Evolutionary conservation across 1,140 invertebrate genomes (phyloP), one percentile per base, ranked within the genome.

Genomic region (Drosophila setifemur): DNA sequence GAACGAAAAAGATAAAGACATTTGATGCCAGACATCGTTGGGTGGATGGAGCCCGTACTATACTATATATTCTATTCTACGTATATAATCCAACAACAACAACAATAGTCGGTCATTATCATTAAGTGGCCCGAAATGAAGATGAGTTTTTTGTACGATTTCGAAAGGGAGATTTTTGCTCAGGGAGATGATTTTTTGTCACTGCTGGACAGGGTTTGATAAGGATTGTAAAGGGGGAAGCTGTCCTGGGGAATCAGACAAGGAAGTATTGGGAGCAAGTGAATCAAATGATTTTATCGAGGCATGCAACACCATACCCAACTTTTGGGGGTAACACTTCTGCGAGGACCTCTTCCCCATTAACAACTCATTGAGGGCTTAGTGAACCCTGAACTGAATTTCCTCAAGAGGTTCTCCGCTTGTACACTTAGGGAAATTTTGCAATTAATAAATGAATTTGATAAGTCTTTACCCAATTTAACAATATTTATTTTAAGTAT

Each of bases 41-140:
- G 19, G 3, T 16, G 28, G 26, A 28, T 47, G 14, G 9, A 11
- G 14, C 7, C 9, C 21, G 35, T 43, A 49, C 16, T 42, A 45
- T 50, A 5, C 12, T 47, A n/a, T n/a, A n/a, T n/a, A n/a, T n/a
- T n/a, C n/a, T n/a, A n/a, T n/a, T n/a, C n/a, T 50, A 63, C 53
- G 43, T 53, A 57, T 70, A 69, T 11, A 33, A 33, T 14, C 14
- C 16, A 37, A 37, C 7, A 53, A 74, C 73, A 64, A 54, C 79
- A 54, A 58, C 70, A 85, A 72, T 86, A 76, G 81, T 81, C 67
- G 75, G 81, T 86, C 75, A 85, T 85, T 85, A 75, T 86, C 81
- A 85, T 85, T 85, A 85, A 85, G 71, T 73, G 58, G 49, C 64
- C 33, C 72, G 37, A 47, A 81, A 86, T 81, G 67, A 75, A 85